Conservation (phyloP, 2,888 invertebrate genomes). For the Schrankia costaestrigalis region DNA sequence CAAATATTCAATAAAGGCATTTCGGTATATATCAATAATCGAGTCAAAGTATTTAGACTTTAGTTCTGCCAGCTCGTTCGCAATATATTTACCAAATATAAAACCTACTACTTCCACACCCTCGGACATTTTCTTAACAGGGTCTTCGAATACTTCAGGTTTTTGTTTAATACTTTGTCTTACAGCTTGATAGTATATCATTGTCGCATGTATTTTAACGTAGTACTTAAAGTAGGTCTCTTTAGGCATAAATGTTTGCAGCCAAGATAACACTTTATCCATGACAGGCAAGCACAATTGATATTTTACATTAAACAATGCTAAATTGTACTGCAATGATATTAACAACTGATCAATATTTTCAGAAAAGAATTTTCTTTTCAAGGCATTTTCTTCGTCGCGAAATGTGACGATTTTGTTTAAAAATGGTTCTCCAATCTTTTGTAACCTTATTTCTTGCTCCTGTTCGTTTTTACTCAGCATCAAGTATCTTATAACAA, state of each 20-base stretch:
- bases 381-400: neutral
- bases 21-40: conserved; percentile 39
- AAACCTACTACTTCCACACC: conserved; percentile 43
- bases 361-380: neutral
- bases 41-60: conserved; percentile 43
- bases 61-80: conserved; percentile 40
- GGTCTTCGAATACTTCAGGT: conserved; percentile 38
- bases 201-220: conserved; percentile 44
- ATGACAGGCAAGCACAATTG: conserved; percentile 43
- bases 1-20: conserved; percentile 31
- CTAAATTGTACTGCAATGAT: conserved; percentile 41
- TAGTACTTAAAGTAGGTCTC: conserved; percentile 42
- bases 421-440: conserved; percentile 38
- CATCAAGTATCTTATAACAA: conserved; percentile 48
- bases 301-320: conserved; percentile 40
- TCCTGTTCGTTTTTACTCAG: conserved; percentile 35
- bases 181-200: conserved; percentile 51
- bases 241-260: conserved; percentile 40
- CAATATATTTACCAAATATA: conserved; percentile 45
- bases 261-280: conserved; percentile 37
- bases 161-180: conserved; percentile 37
- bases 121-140: conserved; percentile 27
- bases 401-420: conserved; percentile 27
- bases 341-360: conserved; percentile 32
- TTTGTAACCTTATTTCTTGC: conserved; percentile 33